Evolutionary conservation across 1,140 invertebrate species (phyloP).

Genomic region (Anoplophora glabripennis): DNA sequence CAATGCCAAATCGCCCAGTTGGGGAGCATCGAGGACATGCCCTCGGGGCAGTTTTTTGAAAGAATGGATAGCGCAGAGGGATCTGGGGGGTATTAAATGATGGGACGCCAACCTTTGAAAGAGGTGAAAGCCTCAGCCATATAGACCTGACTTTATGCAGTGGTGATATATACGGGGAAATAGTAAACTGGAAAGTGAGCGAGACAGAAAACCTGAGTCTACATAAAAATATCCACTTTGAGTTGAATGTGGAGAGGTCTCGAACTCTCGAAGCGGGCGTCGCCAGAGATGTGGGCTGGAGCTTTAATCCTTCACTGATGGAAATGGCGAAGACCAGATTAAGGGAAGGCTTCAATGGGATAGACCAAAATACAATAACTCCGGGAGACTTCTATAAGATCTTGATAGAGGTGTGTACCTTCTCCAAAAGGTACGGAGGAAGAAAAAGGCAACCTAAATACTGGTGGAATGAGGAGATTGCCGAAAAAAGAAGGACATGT

Average conservation of each 20-base stretch:
- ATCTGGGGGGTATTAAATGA: conserved; percentile 3
- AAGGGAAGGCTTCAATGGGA: too few species aligned
- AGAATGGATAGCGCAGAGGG: conserved; percentile 3
- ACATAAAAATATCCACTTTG: conserved; percentile 3
- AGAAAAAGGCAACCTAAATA: background rate
- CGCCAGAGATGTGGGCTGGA: too few species aligned
- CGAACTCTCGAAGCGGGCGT: too few species aligned
- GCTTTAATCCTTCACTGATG: too few species aligned
- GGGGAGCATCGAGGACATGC: conserved; percentile 8
- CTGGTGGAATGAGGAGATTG: conserved; percentile 20
- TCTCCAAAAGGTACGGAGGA: too few species aligned
- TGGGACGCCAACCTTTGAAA: background rate
- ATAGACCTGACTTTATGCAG: conserved; percentile 6
- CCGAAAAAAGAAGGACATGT: conserved; percentile 5
- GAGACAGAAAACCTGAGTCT: conserved; percentile 3
- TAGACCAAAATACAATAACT: too few species aligned
- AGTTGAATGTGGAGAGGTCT: background rate
- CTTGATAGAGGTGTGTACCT: too few species aligned
- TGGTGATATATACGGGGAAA: background rate
- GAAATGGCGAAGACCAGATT: too few species aligned
- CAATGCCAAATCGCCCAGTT: conserved; percentile 16
- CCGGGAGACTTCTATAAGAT: too few species aligned
- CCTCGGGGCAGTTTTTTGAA: background rate
- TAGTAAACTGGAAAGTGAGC: background rate
- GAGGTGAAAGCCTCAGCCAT: background rate